Evolutionary conservation across 1,140 invertebrate genomes (phyloP), one percentile per base, ranked within the genome.

Genomic region (Grapholita molesta): DNA sequence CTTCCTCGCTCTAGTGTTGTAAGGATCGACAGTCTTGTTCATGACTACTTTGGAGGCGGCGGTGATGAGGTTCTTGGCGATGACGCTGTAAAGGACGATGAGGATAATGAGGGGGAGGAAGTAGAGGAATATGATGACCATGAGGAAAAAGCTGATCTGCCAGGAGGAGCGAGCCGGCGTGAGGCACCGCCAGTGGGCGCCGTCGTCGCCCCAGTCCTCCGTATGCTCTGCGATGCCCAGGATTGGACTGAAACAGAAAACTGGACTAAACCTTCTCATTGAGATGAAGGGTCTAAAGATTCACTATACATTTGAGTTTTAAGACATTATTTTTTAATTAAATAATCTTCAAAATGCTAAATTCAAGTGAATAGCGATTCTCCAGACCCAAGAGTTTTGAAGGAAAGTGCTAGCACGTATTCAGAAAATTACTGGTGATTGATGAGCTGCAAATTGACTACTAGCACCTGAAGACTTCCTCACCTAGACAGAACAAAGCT

Each of bases 121-220:
- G 90, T 97, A 97, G 84, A 98, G 96, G 38, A 96, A 83, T 65
- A 94, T 93, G 65, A 96, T 95, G 75, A 94, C 94, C 74, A 94
- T 91, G 18, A 96, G 83, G 89, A 96, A 96, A 93, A 97, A 98
- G 24, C 94, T 83, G 38, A 94, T 93, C 25, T 95, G 94, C 94
- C 95, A 96, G 78, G 93, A 88, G 38, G 93, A 93, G 82, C 94
- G 93, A 6, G 94, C 94, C 79, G 94, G 91, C 3, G 95, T 96
- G 48, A 95, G 89, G 82, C 96, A 97, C 69, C 89, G 88, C 18
- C 94, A 89, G 72, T 90, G 70, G 15, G 88, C 87, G 23, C 92
- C 93, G 70, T 94, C 93, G 73, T 89, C 90, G 75, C 93, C 91
- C 33, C 88, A 80, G 8, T 92, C 84, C 68, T 93, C 92, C 69